Base-by-base conservation (phyloP, 2,113 vertebrate genomes). In the Rhizomys pruinosus region DNA sequence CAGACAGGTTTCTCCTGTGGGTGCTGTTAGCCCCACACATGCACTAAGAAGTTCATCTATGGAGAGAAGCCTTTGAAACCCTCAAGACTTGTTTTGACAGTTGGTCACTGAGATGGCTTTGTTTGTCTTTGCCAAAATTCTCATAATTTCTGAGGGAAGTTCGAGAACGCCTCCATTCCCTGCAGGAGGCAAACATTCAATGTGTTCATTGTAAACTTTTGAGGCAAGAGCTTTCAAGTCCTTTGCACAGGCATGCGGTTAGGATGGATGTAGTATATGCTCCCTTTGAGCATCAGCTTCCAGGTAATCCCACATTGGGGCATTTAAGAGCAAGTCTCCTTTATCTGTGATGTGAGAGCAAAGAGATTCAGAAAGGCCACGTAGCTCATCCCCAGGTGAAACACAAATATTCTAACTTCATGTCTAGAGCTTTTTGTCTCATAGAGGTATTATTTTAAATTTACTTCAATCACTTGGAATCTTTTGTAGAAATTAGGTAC, bases 141-240 rank as follows among this genome's bases (percentile, higher is more conserved):
- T 94, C 79, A 93, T 96, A 89, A 96, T 96, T 96, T 95, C 96
- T 97, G 97, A 96, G 91, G 94, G 84, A 91, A 94, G 77, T 64
- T n/a, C n/a, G 86, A 95, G 96, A 44, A 92, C 72, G 93, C 20
- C 19, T 95, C 81, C 52, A 42, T 66, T 95, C 55, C 55, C 84
- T 71, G 37, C 94, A 95, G 76, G 69, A 94, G 59, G 57, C n/a
- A 79, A 78, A 95, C 68, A 85, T 47, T 84, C 64, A 95, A 72
- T 27, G 34, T 59, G 90, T 94, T 90, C 47, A 85, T 87, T 85
- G 66, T 95, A 76, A 91, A 39, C 32, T 85, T 89, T 73, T 55
- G 81, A 96, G 91, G 92, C 64, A 85, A 92, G 52, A 85, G 15
- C 47, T 91, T 89, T 88, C 39, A 71, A 88, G 84, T 76, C 37